These are phyloP conservation scores for Boloria selene DNA, from an alignment of 2,888 invertebrate species.

Conservation along the genomic window DNA sequence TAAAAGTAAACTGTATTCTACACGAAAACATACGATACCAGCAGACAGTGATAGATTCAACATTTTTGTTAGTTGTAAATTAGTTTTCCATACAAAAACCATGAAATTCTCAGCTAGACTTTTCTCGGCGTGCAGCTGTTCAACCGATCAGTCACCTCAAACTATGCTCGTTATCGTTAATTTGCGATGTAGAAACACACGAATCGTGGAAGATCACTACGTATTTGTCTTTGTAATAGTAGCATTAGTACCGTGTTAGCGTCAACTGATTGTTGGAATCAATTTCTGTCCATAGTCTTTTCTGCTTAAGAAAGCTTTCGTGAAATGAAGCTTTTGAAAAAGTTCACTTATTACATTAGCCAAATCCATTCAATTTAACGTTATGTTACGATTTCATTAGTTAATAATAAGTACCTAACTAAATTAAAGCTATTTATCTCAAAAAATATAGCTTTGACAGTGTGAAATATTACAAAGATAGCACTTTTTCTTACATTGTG, in stretches of 20 bases:
- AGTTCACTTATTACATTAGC: neutral
- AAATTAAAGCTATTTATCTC: no score
- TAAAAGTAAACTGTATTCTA: no score
- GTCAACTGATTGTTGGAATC: slow-evolving; percentile 15
- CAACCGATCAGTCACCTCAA: slow-evolving; percentile 42
- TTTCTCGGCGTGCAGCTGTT: slow-evolving; percentile 19
- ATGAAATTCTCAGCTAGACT: neutral
- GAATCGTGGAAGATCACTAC: slow-evolving; percentile 48
- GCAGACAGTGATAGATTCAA: no score
- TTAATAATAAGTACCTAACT: no score
- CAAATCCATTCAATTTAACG: neutral
- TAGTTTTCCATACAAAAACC: slow-evolving; percentile 5
- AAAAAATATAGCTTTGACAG: no score
- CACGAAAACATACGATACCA: no score
- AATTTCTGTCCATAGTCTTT: slow-evolving; percentile 1
- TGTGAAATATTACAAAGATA: no score
- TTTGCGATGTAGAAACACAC: slow-evolving; percentile 56
- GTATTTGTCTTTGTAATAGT: slow-evolving; percentile 57
- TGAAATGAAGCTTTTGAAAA: neutral
- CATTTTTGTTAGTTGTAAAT: neutral
- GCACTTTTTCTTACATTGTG: no score
- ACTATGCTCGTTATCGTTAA: slow-evolving; percentile 54
- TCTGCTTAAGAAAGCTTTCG: slow-evolving; percentile 10
- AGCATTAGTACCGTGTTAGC: slow-evolving; percentile 44
- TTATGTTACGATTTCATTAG: no score